phyloP scores from a whole-genome alignment of 2,888 invertebrate genomes.

The Nasonovia ribisnigri region DNA sequence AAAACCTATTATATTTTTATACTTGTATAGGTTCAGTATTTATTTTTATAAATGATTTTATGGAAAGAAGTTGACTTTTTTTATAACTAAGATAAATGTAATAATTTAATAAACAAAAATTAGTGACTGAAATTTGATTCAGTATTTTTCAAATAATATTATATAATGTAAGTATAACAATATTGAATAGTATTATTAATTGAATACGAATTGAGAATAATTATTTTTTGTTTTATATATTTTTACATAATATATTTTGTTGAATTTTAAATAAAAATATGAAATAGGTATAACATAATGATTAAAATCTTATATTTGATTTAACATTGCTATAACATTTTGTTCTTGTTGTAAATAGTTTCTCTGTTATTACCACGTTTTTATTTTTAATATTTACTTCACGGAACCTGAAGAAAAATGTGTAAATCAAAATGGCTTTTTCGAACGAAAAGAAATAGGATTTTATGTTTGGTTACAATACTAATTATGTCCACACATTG shows the following conservation, averaged over 20 bases:
- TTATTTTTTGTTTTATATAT: background rate
- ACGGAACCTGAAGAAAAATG: background rate
- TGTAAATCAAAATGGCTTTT: background rate
- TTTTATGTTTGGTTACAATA: constrained; percentile 5
- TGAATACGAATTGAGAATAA: background rate
- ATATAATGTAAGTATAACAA: background rate
- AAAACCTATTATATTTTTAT: background rate
- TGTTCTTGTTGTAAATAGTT: background rate
- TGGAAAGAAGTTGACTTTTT: background rate
- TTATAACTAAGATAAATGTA: background rate
- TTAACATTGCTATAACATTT: background rate
- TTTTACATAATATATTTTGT: background rate
- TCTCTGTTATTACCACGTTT: background rate
- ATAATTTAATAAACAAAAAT: background rate
- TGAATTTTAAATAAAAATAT: background rate
- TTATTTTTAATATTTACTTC: background rate
- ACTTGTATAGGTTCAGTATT: background rate
- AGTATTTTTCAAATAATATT: background rate
- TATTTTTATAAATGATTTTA: background rate
- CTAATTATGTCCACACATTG: background rate
- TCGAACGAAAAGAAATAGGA: background rate
- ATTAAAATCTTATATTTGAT: background rate
- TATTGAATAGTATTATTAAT: background rate
- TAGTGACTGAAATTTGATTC: background rate
- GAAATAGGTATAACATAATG: background rate